Evolutionary conservation across 2,113 vertebrate genomes (phyloP).

Genomic region (Pagrus major): DNA sequence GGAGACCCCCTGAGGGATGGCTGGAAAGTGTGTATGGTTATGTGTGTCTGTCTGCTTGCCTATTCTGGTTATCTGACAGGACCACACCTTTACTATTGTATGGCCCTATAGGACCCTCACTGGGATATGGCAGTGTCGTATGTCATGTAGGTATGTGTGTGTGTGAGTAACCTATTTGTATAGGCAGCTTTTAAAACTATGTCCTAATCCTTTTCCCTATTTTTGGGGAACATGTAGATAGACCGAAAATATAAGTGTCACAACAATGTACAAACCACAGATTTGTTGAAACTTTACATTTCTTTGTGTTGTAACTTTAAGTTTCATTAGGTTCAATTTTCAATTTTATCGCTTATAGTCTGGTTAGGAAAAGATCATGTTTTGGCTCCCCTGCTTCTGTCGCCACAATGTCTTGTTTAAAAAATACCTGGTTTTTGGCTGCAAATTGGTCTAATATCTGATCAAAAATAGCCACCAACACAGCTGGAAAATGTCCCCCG

Average conservation of each 20-base stretch:
- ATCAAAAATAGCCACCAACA: too few relatives aligned
- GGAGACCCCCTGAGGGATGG: slow-evolving; percentile 39
- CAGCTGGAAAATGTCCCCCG: too few relatives aligned
- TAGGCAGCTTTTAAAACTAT: neutral
- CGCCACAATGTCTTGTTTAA: too few relatives aligned
- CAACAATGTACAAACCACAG: too few relatives aligned
- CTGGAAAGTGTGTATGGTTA: slow-evolving; percentile 46
- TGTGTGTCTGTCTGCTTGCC: slow-evolving; percentile 46
- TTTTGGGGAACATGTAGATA: neutral
- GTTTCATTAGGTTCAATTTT: too few relatives aligned
- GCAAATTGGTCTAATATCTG: too few relatives aligned
- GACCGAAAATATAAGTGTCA: neutral
- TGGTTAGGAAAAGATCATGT: too few relatives aligned
- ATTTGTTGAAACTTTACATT: too few relatives aligned
- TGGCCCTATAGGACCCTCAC: slow-evolving; percentile 49
- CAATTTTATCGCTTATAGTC: too few relatives aligned
- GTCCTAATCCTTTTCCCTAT: neutral
- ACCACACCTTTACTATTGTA: slow-evolving; percentile 73
- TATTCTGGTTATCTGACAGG: slow-evolving; percentile 52
- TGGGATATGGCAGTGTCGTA: slow-evolving; percentile 57
- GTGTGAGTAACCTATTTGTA: slow-evolving; percentile 12
- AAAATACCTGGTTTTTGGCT: too few relatives aligned
- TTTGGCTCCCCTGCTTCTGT: too few relatives aligned
- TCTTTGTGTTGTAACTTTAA: too few relatives aligned
- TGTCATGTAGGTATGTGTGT: slow-evolving; percentile 44